Base-by-base conservation (phyloP, 2,888 invertebrate genomes). In the Zelleria hepariella region DNA sequence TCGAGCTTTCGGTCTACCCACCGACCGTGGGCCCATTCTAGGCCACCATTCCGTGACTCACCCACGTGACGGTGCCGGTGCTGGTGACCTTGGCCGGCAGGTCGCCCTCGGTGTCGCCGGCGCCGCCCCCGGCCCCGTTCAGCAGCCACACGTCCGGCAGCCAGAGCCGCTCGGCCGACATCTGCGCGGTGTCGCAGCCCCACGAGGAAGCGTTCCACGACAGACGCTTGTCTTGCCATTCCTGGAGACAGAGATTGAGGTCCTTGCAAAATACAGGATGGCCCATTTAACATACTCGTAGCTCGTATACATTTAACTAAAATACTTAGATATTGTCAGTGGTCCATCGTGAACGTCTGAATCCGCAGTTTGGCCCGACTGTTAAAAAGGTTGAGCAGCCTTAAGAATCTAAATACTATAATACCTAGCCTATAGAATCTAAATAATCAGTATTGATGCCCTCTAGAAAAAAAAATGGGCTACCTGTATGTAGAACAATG, bases 151-250 rank as follows among this genome's bases (percentile, higher is more conserved):
- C 85, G 77, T 94, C 95, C 3, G 95, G 96, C 75, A 91, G 91
- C 94, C 96, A 96, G 66, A 95, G 87, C 72, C 94, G 94, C 75
- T 92, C 93, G 61, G 92, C 92, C 7, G 91, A 91, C 68, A 93
- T 82, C 72, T 93, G 90, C 48, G 93, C 78, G 51, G 78, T 76
- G 21, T 81, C 82, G 58, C 95, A 85, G 26, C 91, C 92, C 66
- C 94, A 94, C 23, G 92, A 91, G 2, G 85, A 80, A 0, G 90
- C 76, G 71, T 94, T 93, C 95, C 95, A 96, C 58, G 86, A 82
- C 4, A 95, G 78, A 60, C 94, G 93, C n/a, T 91, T 90, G 72
- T 96, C 96, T 51, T 74, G 78, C 96, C 96, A 96, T n/a, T 71
- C 72, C 95, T 95, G 76, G 8, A 24, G 15, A 53, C 6, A 4